These are phyloP conservation scores for Grus americana DNA, from an alignment of 2,113 vertebrate species.

Conservation along the genomic window DNA sequence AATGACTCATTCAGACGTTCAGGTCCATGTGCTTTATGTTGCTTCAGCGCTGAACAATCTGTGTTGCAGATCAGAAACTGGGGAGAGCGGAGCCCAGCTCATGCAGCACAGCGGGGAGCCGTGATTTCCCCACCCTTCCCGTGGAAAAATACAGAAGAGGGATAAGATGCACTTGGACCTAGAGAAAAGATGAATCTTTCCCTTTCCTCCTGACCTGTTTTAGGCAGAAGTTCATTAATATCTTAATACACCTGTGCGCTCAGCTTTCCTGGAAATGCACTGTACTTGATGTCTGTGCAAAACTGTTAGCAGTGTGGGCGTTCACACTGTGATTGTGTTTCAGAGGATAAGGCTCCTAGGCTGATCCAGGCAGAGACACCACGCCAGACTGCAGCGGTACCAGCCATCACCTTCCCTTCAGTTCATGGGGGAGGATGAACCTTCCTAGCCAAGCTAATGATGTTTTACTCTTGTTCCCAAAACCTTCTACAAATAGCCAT, in stretches of 20 bases:
- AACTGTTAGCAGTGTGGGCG: neutral
- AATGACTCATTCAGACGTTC: constrained; percentile 35
- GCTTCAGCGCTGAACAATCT: constrained; percentile 8
- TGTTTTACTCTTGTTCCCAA: neutral
- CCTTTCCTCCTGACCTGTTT: neutral
- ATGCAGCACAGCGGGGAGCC: accelerated
- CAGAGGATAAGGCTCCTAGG: neutral
- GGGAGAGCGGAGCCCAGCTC: neutral
- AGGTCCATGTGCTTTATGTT: neutral
- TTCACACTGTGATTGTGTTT: neutral
- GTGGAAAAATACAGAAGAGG: neutral
- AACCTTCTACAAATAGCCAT: neutral
- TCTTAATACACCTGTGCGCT: neutral
- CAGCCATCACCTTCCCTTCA: neutral
- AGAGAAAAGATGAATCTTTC: neutral
- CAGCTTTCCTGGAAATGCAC: neutral
- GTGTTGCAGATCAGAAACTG: constrained; percentile 12
- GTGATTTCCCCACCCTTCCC: neutral
- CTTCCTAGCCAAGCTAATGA: neutral
- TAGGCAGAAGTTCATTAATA: neutral
- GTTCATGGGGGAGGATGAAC: neutral
- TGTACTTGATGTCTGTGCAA: neutral
- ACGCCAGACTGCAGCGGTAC: neutral
- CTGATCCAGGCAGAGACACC: neutral
- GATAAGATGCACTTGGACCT: neutral